Percentiles rank a stretch among this genome's conserved stretches.
These are phyloP conservation scores for Acanthochromis polyacanthus DNA, from an alignment of 2,113 vertebrate species.

Conservation along the genomic window DNA sequence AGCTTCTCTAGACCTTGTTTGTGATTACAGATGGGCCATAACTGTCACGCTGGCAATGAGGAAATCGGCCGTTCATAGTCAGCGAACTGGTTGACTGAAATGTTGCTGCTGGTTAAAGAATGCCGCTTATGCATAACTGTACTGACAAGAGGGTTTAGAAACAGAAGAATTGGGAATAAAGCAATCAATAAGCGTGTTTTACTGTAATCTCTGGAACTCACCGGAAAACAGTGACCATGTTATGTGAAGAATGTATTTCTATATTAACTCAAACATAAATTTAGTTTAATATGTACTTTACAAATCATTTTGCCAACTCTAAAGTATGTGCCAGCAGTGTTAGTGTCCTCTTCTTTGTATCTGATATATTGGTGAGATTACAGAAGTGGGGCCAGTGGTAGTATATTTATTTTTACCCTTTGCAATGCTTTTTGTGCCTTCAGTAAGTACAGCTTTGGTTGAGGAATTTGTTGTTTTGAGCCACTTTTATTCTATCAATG, in stretches of 20 bases:
- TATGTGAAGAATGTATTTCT: neutral
- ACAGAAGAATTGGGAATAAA: neutral
- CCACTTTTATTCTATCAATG: neutral
- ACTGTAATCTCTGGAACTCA: neutral
- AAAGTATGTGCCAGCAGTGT: too few relatives aligned
- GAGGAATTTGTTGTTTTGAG: too few relatives aligned
- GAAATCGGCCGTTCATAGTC: neutral
- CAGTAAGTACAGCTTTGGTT: too few relatives aligned
- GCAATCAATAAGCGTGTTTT: constrained; percentile 4
- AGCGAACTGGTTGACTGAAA: constrained; percentile 1
- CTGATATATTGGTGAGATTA: too few relatives aligned
- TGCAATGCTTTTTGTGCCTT: neutral
- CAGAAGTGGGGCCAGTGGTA: too few relatives aligned
- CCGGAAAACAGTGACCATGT: neutral
- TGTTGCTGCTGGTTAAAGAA: neutral
- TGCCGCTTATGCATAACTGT: neutral
- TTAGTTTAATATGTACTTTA: too few relatives aligned
- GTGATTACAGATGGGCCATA: neutral
- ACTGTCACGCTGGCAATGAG: neutral
- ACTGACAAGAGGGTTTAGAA: neutral
- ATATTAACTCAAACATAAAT: neutral
- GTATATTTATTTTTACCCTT: too few relatives aligned
- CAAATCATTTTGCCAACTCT: too few relatives aligned
- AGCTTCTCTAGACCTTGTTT: neutral
- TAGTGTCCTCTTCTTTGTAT: too few relatives aligned